Evolutionary conservation across 2,888 invertebrate genomes (phyloP), one percentile per base, ranked within the genome.

Genomic region (Habroteleia sp.): DNA sequence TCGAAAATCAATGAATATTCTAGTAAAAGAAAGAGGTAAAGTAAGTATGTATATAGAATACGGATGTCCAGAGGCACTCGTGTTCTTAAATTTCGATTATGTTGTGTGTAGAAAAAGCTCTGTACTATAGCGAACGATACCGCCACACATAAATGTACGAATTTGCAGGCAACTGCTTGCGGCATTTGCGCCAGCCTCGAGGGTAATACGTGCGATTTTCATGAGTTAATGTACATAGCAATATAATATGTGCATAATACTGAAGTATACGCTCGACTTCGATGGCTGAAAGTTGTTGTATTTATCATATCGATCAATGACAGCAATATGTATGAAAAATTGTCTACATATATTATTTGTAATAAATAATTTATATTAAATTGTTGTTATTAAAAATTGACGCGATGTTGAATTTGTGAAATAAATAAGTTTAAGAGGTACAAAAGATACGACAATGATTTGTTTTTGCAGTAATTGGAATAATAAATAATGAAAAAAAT

Each of bases 161-260:
- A 63, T 63, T 63, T 48, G 62, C 50, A 63, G 41, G 48, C 62
- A 39, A 50, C 62, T 63, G 62, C 62, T 50, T 35, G 17, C 35
- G 41, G 62, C 62, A 17, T 11, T 37, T 48, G 48, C 29, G 2
- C 11, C 37, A 37, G 35, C 62, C 62, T 39, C 62, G 20, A 39
- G 63, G 63, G 50, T 46, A 63, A 63, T 63, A 50, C 63, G 63
- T 63, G 42, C 50, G 63, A 63, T 63, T 63, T 63, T 63, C 63
- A 52, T 65, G 65, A 65, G 65, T 65, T 65, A 65, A 65, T 65
- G 65, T 52, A 65, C 65, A 52, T 42, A 65, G 65, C 48, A 20
- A 42, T 65, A 65, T 65, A 65, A 65, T 65, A 65, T 65, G 63
- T 50, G 63, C 63, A 63, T 63, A 63, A 63, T 50, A 50, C 63